A percentile compares a stretch with the other conserved stretches of the same genome.
Conservation (phyloP, 2,888 invertebrate genomes). For the Trissolcus japonicus region DNA sequence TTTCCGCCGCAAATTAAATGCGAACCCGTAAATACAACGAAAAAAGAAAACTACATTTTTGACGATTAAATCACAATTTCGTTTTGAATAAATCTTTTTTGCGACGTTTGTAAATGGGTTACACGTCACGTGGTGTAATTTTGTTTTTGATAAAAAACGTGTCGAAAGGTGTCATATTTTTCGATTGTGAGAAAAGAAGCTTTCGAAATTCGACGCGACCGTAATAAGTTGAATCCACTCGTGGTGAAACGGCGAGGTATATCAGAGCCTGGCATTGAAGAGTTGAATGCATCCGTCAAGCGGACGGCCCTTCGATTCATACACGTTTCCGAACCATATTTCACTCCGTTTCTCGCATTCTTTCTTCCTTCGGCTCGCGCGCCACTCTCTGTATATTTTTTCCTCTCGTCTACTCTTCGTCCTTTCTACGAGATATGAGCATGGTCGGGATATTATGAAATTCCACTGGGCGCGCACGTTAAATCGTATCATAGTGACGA, state of each 20-base stretch:
- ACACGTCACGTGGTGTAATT: not conserved
- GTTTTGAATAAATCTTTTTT: no score
- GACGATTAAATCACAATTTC: not conserved
- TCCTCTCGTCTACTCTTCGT: constrained; percentile 25
- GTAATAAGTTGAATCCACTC: constrained; percentile 58
- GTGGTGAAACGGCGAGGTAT: constrained; percentile 53
- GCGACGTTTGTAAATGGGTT: no score
- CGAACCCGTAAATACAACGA: not conserved
- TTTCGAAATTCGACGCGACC: constrained; percentile 54
- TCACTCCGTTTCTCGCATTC: constrained; percentile 58
- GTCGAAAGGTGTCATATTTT: constrained; percentile 47
- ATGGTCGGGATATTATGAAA: constrained; percentile 41
- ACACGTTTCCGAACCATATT: constrained; percentile 64
- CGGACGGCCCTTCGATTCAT: constrained; percentile 66
- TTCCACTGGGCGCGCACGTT: constrained; percentile 21
- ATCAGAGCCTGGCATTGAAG: constrained; percentile 62
- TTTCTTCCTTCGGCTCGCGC: constrained; percentile 45
- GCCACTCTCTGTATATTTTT: constrained; percentile 43
- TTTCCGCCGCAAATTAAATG: constrained; percentile 6
- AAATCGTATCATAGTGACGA: constrained; percentile 39
- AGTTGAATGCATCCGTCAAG: constrained; percentile 64
- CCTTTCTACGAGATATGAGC: constrained; percentile 49
- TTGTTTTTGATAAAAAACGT: constrained; percentile 10
- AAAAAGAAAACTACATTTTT: not conserved
- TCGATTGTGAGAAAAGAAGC: constrained; percentile 37